These are phyloP conservation scores for Achlya flavicornis DNA, from an alignment of 2,888 invertebrate genomes.

Conservation along the genomic window DNA sequence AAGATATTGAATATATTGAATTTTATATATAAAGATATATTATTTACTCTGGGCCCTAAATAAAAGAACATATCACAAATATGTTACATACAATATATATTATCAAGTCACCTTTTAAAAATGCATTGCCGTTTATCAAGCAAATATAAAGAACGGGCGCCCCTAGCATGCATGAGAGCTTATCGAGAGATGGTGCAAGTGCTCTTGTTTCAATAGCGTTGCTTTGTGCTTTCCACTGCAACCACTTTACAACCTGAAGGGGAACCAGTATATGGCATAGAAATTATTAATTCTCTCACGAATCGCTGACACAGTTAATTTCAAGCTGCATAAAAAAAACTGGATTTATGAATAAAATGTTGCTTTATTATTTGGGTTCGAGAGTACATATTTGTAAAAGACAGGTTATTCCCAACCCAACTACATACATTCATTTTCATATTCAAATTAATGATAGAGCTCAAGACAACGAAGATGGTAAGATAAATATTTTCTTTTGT, in stretches of 20 bases:
- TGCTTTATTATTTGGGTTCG: too few species aligned
- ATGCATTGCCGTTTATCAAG: slow-evolving; percentile 50
- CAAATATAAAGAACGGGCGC: slow-evolving; percentile 51
- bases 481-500: too few species aligned
- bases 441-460: too few species aligned
- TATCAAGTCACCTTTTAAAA: slow-evolving; percentile 32
- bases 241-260: slow-evolving; percentile 58
- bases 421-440: too few species aligned
- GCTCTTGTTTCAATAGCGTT: slow-evolving; percentile 70
- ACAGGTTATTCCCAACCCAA: too few species aligned
- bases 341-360: not conserved
- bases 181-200: slow-evolving; percentile 72
- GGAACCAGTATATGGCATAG: slow-evolving; percentile 40
- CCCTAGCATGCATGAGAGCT: slow-evolving; percentile 50
- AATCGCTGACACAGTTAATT: not conserved
- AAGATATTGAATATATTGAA: too few species aligned
- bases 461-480: too few species aligned
- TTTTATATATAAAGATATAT: too few species aligned
- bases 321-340: not conserved
- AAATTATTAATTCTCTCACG: not conserved
- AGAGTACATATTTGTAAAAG: too few species aligned
- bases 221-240: slow-evolving; percentile 71
- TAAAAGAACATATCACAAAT: not conserved
- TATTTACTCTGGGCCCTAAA: too few species aligned
- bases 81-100: not conserved